These are phyloP conservation scores for Ptilonorhynchus violaceus DNA, from an alignment of 2,113 vertebrate species.

Conservation along the genomic window DNA sequence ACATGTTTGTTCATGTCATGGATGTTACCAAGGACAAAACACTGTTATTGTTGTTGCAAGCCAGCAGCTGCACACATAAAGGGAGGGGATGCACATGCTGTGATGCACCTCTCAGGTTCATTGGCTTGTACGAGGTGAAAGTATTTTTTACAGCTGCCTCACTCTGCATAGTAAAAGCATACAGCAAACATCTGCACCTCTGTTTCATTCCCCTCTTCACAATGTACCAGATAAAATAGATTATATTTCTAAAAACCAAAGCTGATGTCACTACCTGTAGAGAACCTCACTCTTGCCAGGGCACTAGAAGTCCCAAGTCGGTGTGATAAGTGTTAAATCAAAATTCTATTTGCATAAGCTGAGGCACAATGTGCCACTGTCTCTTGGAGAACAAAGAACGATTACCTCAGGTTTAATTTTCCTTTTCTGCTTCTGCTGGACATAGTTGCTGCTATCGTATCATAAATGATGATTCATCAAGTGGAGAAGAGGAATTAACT, in stretches of 20 bases:
- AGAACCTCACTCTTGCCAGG: neutral
- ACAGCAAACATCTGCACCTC: neutral
- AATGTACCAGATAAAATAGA: neutral
- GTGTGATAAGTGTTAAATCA: neutral
- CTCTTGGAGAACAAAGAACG: neutral
- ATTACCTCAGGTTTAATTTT: neutral
- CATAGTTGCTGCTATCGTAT: neutral
- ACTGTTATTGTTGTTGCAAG: neutral
- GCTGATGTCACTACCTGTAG: neutral
- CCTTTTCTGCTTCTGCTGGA: neutral
- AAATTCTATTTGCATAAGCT: neutral
- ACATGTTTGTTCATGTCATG: neutral
- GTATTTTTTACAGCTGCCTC: neutral
- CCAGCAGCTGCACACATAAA: conserved; percentile 18
- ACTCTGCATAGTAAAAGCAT: neutral
- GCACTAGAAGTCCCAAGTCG: neutral
- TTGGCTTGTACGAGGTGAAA: neutral
- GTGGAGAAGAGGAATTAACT: neutral
- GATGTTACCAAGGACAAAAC: conserved; percentile 10
- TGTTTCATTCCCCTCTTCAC: neutral
- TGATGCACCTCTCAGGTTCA: neutral
- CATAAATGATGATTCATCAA: neutral
- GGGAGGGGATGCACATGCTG: neutral
- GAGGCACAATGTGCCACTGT: neutral
- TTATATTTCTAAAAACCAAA: neutral